A percentile compares a stretch with the other conserved stretches of the same genome.
These are phyloP conservation scores for Drosophila pseudoobscura DNA, from an alignment of 1,140 invertebrate species.

Conservation along the genomic window DNA sequence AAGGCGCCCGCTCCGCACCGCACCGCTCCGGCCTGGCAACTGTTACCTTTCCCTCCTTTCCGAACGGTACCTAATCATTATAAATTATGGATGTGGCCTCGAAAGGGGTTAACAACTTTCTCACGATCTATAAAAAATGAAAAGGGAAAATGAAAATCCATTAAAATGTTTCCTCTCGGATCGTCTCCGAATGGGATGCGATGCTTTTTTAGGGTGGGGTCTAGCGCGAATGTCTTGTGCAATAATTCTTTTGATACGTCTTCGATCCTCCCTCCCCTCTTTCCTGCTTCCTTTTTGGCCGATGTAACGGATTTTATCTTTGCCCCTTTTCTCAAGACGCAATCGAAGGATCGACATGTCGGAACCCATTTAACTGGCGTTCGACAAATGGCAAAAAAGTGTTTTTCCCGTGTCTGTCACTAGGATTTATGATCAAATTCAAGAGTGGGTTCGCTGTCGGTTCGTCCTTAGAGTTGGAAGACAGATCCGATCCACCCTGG, in stretches of 20 bases:
- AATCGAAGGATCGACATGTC: slow-evolving; percentile 18
- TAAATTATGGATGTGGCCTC: slow-evolving; percentile 73
- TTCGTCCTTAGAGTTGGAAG: neutral
- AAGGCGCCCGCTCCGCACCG: slow-evolving; percentile 16
- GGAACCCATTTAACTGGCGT: slow-evolving; percentile 32
- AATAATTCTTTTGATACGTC: slow-evolving; percentile 41
- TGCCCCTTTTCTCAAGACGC: neutral
- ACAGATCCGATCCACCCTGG: neutral
- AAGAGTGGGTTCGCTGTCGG: neutral
- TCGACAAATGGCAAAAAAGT: slow-evolving; percentile 49
- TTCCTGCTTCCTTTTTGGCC: slow-evolving; percentile 7
- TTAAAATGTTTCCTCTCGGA: slow-evolving; percentile 32
- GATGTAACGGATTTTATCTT: slow-evolving; percentile 59
- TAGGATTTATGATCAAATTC: slow-evolving; percentile 54
- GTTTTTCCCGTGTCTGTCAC: slow-evolving; percentile 50
- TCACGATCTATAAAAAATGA: slow-evolving; percentile 62
- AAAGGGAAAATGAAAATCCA: slow-evolving; percentile 57
- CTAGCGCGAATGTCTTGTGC: slow-evolving; percentile 52
- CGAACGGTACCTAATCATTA: slow-evolving; percentile 71
- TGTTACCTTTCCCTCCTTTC: slow-evolving; percentile 53
- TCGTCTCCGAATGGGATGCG: too few relatives aligned
- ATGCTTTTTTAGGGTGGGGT: slow-evolving; percentile 1
- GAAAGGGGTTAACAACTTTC: slow-evolving; percentile 77
- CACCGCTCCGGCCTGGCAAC: slow-evolving; percentile 37
- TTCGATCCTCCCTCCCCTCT: neutral